phyloP scores from a whole-genome alignment of 2,113 vertebrate genomes.

The Indri indri region DNA sequence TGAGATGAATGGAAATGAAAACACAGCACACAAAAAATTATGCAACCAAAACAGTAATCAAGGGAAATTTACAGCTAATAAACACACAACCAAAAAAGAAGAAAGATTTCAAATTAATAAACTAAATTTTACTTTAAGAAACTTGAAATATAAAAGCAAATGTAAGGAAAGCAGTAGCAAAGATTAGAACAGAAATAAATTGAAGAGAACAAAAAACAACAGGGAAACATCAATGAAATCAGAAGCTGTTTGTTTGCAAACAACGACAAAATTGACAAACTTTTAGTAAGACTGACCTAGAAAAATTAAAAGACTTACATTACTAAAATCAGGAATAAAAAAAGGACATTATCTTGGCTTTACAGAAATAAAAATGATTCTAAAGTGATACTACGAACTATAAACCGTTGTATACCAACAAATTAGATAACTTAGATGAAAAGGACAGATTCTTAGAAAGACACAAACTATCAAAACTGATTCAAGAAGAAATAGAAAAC shows the following conservation, averaged over 20 bases:
- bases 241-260: not conserved
- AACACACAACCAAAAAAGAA: not conserved
- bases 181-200: not conserved
- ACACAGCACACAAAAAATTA: not conserved
- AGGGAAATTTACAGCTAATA: not conserved
- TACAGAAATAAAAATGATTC: not conserved
- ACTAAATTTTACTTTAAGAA: not conserved
- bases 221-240: not conserved
- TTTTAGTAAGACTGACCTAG: not conserved
- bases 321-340: not conserved
- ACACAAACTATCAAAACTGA: not conserved
- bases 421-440: not conserved
- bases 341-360: not conserved
- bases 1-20: not conserved
- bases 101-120: not conserved
- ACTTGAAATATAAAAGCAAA: not conserved
- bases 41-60: not conserved
- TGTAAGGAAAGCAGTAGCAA: not conserved
- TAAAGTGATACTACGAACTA: not conserved
- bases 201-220: not conserved
- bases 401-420: not conserved
- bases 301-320: not conserved
- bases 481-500: not conserved
- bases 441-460: not conserved
- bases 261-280: not conserved